These are phyloP conservation scores for Tryphoninae sp. DNA, from an alignment of 2,888 invertebrate species.

Conservation along the genomic window DNA sequence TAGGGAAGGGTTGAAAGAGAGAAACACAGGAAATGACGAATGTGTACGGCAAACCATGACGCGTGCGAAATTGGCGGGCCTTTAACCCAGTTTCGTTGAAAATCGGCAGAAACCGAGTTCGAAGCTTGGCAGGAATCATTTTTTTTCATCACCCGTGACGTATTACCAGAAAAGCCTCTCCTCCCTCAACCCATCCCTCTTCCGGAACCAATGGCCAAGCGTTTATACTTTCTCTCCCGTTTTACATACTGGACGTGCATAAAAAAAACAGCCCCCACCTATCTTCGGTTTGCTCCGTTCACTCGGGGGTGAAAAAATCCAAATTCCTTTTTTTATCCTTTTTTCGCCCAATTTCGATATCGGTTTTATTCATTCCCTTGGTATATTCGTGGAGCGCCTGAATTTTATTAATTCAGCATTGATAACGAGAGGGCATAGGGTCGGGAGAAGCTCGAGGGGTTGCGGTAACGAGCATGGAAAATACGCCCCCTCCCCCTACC, in stretches of 20 bases:
- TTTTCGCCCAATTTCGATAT: slow-evolving; percentile 4
- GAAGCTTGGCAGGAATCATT: slow-evolving; percentile 50
- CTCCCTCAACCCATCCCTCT: background rate
- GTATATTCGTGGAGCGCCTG: background rate
- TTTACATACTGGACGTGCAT: background rate
- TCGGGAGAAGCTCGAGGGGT: background rate
- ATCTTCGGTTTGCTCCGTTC: background rate
- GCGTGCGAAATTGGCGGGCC: slow-evolving; percentile 60
- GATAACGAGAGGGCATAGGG: background rate
- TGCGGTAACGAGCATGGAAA: too few species aligned
- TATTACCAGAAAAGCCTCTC: slow-evolving; percentile 20
- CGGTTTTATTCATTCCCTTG: slow-evolving; percentile 21
- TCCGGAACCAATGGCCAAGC: slow-evolving; percentile 46
- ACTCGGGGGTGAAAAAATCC: too few species aligned
- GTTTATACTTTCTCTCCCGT: slow-evolving; percentile 29
- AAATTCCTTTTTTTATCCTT: too few species aligned
- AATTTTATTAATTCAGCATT: slow-evolving; percentile 47
- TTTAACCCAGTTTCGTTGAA: slow-evolving; percentile 60
- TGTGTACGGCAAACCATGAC: slow-evolving; percentile 44
- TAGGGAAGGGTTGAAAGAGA: slow-evolving; percentile 1
- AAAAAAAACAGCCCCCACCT: background rate
- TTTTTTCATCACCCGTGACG: slow-evolving; percentile 57
- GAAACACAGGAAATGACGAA: slow-evolving; percentile 39
- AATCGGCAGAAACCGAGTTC: slow-evolving; percentile 17
- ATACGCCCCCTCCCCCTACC: too few species aligned